Evolutionary conservation across 1,140 invertebrate genomes (phyloP).

Genomic region (Myzus persicae): DNA sequence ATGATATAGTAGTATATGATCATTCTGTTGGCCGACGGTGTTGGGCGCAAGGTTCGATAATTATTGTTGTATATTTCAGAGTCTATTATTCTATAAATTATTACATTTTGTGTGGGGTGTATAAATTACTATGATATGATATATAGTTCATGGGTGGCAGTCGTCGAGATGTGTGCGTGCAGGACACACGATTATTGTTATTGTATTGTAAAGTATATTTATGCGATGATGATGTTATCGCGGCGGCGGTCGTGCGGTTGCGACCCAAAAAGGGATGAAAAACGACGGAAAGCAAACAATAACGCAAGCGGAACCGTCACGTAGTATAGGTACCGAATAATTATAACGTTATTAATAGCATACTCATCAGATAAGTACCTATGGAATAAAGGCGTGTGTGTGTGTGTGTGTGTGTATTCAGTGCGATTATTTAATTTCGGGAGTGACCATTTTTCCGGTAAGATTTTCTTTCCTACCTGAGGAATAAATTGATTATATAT

Average conservation of each 20-base stretch:
- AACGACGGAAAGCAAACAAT: conserved; percentile 7
- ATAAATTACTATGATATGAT: background rate
- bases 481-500: background rate
- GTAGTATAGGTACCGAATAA: conserved; percentile 9
- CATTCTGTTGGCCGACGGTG: background rate
- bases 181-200: background rate
- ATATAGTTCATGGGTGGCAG: background rate
- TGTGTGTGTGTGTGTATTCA: background rate
- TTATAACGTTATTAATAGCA: background rate
- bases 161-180: background rate
- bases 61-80: background rate
- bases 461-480: background rate
- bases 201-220: background rate
- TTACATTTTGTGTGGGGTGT: background rate
- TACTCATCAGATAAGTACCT: background rate
- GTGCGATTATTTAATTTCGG: too few relatives aligned
- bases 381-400: background rate
- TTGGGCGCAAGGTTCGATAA: background rate
- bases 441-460: too few relatives aligned
- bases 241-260: background rate
- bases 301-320: background rate
- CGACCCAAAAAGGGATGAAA: conserved; percentile 4
- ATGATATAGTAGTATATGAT: background rate
- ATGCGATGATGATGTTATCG: background rate
- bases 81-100: conserved; percentile 6